Evolutionary conservation across 1,140 invertebrate genomes (phyloP), one percentile per base, ranked within the genome.

Genomic region (Neodiprion fabricii): DNA sequence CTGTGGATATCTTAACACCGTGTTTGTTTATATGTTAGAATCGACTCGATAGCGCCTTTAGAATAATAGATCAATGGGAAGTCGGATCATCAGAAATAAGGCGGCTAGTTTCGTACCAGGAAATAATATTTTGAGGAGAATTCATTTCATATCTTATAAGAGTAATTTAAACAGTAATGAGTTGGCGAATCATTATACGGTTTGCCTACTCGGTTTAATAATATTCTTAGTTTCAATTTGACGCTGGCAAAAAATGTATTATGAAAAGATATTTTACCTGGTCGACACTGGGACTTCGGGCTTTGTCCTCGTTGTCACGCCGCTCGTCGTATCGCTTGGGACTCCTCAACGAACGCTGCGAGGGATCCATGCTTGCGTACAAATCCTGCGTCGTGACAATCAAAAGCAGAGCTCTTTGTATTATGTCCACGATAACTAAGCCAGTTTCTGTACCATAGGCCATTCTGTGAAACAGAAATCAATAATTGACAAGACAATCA

Each of bases 361-460:
- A 97, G 23, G 96, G 96, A 89, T 98, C 97, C 84, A 91, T 89
- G 75, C 93, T 92, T 74, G 95, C 95, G 90, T 98, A 98, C 77
- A 99, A 92, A 87, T 98, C 96, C 76, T 93, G 90, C 76, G 94
- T 94, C 77, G 92, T 92, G 83, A 96, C 90, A 87, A 96, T 97
- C 77, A 97, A 90, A 78, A 99, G 91, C 87, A 95, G 95, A 74
- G 93, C 92, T 89, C 96, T 97, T 88, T 98, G 97, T 82, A 97
- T 91, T 87, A 97, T 94, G 90, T 99, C 98, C 81, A 99, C 92
- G 87, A 99, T 94, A 81, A 97, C 96, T 82, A 99, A 88, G 77
- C 97, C 97, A 78, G 94, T 94, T 88, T 99, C 97, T 87, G 97
- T 98, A 81, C 98, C 98, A 90, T 98, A 99, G 78, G 97, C 95